Evolutionary conservation across 2,797 vertebrate species (phyloP), one percentile per base, ranked within the genome.

Genomic region (Rhinophrynus dorsalis): DNA sequence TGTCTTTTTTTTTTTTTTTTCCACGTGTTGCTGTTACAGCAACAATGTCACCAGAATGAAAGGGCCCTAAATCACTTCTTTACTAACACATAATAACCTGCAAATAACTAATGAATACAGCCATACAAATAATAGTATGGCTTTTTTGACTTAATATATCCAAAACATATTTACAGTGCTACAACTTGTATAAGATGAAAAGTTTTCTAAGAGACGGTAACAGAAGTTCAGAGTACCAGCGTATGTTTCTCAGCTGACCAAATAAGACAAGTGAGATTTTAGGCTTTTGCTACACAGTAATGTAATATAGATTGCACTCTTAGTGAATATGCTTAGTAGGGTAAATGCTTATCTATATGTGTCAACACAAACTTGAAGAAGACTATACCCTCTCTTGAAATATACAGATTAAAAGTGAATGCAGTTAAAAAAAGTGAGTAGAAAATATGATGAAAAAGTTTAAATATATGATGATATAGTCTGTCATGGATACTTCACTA

Each of bases 61-160:
- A n/a, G n/a, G n/a, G n/a, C n/a, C n/a, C n/a, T n/a, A n/a, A n/a
- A n/a, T n/a, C n/a, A n/a, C n/a, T n/a, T n/a, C n/a, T n/a, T 11
- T 17, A 40, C 5, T 24, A 32, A 51, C 37, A 8, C 9, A 55
- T 17, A 52, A 32, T 32, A 67, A 38, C 12, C 32, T 38, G 35
- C 0, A 48, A 40, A 50, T 71, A 56, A 37, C 61, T 47, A 18
- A 30, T 9, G 8, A 18, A 38, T 30, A 61, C 2, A 52, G 35
- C 71, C 67, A 70, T 29, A 57, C 72, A 80, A 78, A 67, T 32
- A 67, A 63, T 33, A 27, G 42, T 75, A 73, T 76, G 61, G 71
- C 9, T 57, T 33, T 75, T 60, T 37, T 48, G 63, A 63, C n/a
- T 32, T 61, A 78, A 56, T 64, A 73, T 15, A 72, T 73, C 78